These are phyloP conservation scores for Cephalopachus bancanus DNA, from an alignment of 2,797 vertebrate genomes.

Conservation along the genomic window DNA sequence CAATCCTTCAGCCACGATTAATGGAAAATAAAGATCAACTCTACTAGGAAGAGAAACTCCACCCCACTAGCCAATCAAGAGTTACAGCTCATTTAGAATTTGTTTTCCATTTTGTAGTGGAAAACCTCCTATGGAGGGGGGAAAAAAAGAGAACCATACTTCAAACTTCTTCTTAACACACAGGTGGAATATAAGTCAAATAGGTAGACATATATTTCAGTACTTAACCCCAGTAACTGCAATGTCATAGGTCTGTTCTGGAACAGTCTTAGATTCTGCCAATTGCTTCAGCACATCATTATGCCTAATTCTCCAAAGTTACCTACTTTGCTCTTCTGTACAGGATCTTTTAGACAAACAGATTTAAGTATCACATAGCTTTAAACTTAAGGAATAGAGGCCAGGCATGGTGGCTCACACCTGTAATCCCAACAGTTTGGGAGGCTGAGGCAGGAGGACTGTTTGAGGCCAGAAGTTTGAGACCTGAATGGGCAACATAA, in stretches of 20 bases:
- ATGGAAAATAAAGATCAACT: neutral
- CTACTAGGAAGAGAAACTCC: slow-evolving; percentile 5
- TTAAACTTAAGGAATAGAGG: neutral
- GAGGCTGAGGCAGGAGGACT: no score
- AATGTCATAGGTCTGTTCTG: neutral
- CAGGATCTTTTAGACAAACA: neutral
- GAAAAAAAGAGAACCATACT: neutral
- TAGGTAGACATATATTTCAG: neutral
- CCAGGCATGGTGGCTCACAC: no score
- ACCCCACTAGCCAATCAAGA: neutral
- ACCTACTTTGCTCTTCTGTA: slow-evolving; percentile 50
- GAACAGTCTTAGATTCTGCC: neutral
- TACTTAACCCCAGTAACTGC: neutral
- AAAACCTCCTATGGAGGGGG: neutral
- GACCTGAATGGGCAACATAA: no score
- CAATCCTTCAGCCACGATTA: neutral
- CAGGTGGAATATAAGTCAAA: neutral
- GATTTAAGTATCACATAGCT: neutral
- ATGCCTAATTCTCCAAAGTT: neutral
- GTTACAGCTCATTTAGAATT: neutral
- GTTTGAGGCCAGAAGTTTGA: no score
- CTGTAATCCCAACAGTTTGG: no score
- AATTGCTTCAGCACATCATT: neutral
- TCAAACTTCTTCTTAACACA: neutral
- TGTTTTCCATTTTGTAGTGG: neutral